A percentile compares a stretch with the other conserved stretches of the same genome.
Conservation (phyloP, 64 coral and sea anemone species). For the Orbicella faveolata region DNA sequence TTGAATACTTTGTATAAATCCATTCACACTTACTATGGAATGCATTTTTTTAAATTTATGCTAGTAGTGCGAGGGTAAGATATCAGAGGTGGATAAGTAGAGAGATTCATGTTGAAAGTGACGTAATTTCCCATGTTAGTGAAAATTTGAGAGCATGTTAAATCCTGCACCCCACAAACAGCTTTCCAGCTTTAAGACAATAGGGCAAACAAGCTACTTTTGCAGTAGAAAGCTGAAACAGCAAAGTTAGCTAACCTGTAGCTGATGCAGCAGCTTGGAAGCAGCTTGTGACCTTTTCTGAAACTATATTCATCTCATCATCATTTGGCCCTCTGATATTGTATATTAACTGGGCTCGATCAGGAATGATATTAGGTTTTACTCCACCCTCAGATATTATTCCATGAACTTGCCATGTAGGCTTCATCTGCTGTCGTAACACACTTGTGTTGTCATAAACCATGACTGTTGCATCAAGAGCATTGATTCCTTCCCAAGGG, state of each 20-base stretch:
- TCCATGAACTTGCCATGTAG: slow-evolving; percentile 74
- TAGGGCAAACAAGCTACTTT: too few species aligned
- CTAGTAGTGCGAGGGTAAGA: too few species aligned
- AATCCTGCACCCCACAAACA: too few species aligned
- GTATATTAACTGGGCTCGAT: slow-evolving; percentile 4
- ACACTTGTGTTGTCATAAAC: slow-evolving; percentile 73
- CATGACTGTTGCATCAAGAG: slow-evolving; percentile 82
- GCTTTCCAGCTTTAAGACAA: too few species aligned
- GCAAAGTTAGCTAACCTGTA: not conserved
- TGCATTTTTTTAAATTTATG: too few species aligned
- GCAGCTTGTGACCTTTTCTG: not conserved
- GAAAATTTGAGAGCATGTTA: too few species aligned
- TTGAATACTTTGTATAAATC: too few species aligned
- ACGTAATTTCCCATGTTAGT: too few species aligned
- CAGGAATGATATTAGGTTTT: slow-evolving; percentile 82
- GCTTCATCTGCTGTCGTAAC: slow-evolving; percentile 87
- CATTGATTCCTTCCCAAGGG: slow-evolving; percentile 92
- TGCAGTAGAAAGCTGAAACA: too few species aligned
- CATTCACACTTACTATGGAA: too few species aligned
- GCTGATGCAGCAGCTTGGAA: not conserved
- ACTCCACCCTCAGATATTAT: slow-evolving; percentile 77
- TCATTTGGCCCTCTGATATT: not conserved
- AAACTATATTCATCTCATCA: not conserved
- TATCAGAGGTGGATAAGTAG: too few species aligned
- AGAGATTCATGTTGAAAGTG: too few species aligned